Base-by-base conservation (phyloP, 1,140 invertebrate species). In the Atta cephalotes region DNA sequence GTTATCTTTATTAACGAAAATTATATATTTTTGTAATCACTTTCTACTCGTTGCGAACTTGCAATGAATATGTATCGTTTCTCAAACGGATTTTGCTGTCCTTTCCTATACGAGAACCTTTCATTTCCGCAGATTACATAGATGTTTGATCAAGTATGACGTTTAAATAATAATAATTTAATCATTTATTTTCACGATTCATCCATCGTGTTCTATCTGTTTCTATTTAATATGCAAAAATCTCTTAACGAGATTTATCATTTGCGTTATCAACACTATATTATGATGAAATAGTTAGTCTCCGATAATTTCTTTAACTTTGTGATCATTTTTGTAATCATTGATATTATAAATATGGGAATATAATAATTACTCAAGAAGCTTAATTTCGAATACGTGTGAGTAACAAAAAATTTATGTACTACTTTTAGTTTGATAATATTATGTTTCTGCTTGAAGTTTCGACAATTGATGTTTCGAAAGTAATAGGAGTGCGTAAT, bases 1-100 rank as follows among this genome's bases (percentile, higher is more conserved):
- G 79, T 70, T 88, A 58, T 88, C 70, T 88, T 85, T 86, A 86
- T 88, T 79, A 70, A 53, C n/a, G 88, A 68, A 78, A 49, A 85
- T 88, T 88, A 77, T 63, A 56, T 9, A 79, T 31, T 79, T 66
- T 70, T 76, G 35, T 21, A 7, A 28, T 35, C 35, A 21, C 66
- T 82, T 51, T 68, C 53, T 25, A 21, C 51, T 82, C 65, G 80
- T 82, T 49, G 53, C 25, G 25, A 31, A 62, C 68, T 49, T 60
- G 14, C 66, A 25, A 82, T 74, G 35, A 72, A 82, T 53, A 70
- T 21, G 25, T 81, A 58, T 74, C 18, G 35, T 74, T 31, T 14
- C 39, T 82, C 25, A 74, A 74, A 82, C 18, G 35, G 10, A 81
- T 81, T 14, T 12, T 16, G 2, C 53, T 60, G 16, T 74, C 16